Base-by-base conservation (phyloP, 2,888 invertebrate species). In the Ormyrus pomaceus region DNA sequence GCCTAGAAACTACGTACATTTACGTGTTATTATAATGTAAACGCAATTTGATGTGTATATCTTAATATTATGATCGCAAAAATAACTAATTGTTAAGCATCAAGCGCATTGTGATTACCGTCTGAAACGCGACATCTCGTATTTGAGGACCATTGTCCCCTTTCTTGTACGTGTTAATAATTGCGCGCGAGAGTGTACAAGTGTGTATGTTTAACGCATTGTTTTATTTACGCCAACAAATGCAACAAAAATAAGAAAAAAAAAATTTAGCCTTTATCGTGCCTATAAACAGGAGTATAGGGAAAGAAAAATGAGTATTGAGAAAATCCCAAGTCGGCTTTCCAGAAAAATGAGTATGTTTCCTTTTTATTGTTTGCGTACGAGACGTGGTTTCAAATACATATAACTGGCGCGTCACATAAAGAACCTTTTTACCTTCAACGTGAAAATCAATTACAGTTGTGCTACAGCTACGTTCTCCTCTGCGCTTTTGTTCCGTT, bases 21-120 rank as follows among this genome's bases (percentile, higher is more conserved):
- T 71, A 73, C 34, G 61, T 68, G 58, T 71, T 71, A 64, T 58
- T 56, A 59, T 61, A 72, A 58, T 77, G 53, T 6, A 69, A 72
- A 64, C 77, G 64, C 68, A 69, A 73, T 66, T 76, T 55, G 71
- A 71, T 71, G 71, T 68, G 71, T 75, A 71, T 65, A 77, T 80
- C 71, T 66, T 55, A 72, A 64, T 62, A 58, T 69, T 34, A 46
- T 73, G 71, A 77, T 68, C 50, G 71, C 77, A 85, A 83, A 85
- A 85, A 85, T 86, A 59, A 73, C 10, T 73, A 68, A 73, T 68
- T 75, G 69, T 74, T 79, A 79, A 79, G 74, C 84, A 84, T 87
- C 85, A 86, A 87, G 87, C 87, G 85, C 84, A 87, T 87, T 86
- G 85, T 87, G 86, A 87, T 87, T 83, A 85, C 82, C 80, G 83